phyloP scores from a whole-genome alignment of 2,888 invertebrate genomes.

The Agonopterix subpropinquella region DNA sequence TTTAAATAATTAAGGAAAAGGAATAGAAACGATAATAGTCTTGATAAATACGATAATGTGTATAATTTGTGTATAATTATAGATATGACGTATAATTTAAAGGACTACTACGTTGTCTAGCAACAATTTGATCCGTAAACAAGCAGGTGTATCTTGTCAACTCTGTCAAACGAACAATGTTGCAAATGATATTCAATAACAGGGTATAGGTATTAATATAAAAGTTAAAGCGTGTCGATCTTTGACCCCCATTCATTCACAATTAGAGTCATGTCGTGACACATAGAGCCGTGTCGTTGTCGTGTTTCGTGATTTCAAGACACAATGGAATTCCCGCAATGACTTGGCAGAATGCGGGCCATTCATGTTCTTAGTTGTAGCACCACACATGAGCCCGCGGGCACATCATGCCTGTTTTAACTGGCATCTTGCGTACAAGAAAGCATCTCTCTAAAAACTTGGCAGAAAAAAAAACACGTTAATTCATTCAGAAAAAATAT shows the following conservation, averaged over 20 bases:
- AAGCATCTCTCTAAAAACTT: no score
- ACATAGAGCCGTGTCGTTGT: conserved; percentile 42
- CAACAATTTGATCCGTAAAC: conserved; percentile 6
- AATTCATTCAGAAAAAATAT: no score
- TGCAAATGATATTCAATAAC: conserved; percentile 43
- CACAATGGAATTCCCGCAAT: conserved; percentile 70
- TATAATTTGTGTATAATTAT: conserved; percentile 21
- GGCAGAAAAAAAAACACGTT: no score
- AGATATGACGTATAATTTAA: conserved; percentile 8
- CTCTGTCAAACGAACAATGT: conserved; percentile 3
- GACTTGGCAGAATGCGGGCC: conserved; percentile 57
- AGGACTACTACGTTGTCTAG: background rate
- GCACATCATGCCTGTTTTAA: background rate
- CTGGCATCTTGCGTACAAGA: no score
- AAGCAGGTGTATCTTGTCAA: conserved; percentile 15
- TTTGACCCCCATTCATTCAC: conserved; percentile 71
- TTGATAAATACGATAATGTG: conserved; percentile 20
- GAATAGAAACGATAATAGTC: conserved; percentile 18
- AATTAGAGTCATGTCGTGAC: conserved; percentile 65
- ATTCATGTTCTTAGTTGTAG: conserved; percentile 46
- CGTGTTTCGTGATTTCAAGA: conserved; percentile 54
- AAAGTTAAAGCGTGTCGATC: conserved; percentile 47
- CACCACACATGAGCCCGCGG: conserved; percentile 1
- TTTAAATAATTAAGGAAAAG: conserved; percentile 47
- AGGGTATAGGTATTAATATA: conserved; percentile 51